Percentiles rank a stretch among this genome's conserved stretches.
Evolutionary conservation across 2,797 vertebrate species (phyloP).

Genomic region (Xiphorhynchus erythropygius): DNA sequence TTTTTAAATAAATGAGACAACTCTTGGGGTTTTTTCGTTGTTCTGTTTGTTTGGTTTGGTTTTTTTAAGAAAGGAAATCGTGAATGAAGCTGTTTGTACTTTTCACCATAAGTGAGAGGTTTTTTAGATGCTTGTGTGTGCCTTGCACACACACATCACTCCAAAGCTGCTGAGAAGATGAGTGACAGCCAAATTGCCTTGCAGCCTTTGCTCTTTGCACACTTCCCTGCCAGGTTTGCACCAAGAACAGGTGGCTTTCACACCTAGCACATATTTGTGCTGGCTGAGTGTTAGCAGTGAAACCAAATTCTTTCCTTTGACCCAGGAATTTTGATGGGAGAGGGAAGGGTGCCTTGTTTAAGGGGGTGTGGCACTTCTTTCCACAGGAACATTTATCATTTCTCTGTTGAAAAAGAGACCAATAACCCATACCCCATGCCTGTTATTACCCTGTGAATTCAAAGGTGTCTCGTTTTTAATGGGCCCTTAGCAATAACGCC

Average conservation of each 20-base stretch:
- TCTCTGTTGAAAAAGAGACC: conserved; percentile 44
- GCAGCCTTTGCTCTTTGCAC: background rate
- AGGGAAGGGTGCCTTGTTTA: background rate
- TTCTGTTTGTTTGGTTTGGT: background rate
- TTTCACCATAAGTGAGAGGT: background rate
- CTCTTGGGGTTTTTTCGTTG: background rate
- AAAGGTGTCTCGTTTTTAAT: conserved; percentile 65
- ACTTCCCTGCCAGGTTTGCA: conserved; percentile 2
- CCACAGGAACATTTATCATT: conserved; percentile 58
- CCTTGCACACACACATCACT: background rate
- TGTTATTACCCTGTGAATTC: conserved; percentile 59
- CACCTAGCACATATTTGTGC: conserved; percentile 49
- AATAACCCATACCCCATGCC: conserved; percentile 40
- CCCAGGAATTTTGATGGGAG: conserved; percentile 58
- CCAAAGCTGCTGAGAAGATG: background rate
- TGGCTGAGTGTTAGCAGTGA: conserved; percentile 56
- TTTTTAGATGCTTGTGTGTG: background rate
- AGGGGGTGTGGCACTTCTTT: conserved; percentile 57
- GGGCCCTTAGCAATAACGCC: conserved; percentile 46
- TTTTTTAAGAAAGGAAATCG: background rate
- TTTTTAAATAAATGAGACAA: background rate
- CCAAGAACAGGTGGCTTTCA: conserved; percentile 38
- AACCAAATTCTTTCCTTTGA: conserved; percentile 58
- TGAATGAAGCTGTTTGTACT: background rate
- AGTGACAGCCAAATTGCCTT: conserved; percentile 57